Conservation (phyloP, 2,113 vertebrate genomes). For the Dermatemys mawii region DNA sequence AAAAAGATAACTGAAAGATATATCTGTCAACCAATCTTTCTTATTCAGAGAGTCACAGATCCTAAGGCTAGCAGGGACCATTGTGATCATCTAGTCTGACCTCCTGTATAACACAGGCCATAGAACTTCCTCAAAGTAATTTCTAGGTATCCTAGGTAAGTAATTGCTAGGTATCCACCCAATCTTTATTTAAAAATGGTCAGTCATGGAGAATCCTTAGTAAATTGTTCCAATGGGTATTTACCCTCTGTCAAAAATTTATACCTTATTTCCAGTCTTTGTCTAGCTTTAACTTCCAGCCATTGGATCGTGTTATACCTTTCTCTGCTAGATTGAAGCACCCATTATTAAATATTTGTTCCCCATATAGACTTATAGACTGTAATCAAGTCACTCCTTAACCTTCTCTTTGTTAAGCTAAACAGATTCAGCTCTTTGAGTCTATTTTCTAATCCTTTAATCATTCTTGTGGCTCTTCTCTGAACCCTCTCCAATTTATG, state of each 20-base stretch:
- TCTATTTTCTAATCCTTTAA: not conserved
- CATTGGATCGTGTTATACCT: not conserved
- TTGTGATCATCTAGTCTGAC: not conserved
- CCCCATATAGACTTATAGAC: not conserved
- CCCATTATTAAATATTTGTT: not conserved
- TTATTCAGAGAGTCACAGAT: not conserved
- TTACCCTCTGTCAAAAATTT: too few species aligned
- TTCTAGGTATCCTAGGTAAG: too few species aligned
- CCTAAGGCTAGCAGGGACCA: not conserved
- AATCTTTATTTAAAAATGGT: not conserved
- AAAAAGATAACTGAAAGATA: not conserved
- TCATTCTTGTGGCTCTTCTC: not conserved
- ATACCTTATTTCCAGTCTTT: too few species aligned
- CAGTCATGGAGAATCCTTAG: not conserved
- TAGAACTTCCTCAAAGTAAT: not conserved
- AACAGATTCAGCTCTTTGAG: not conserved
- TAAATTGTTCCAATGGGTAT: too few species aligned
- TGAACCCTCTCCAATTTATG: not conserved
- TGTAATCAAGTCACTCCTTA: not conserved
- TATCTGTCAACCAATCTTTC: not conserved
- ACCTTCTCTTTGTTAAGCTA: not conserved
- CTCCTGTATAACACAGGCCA: not conserved
- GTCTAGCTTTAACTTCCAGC: not conserved
- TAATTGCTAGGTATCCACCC: not conserved
- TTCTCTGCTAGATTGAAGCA: not conserved